Conservation (phyloP, 2,797 vertebrate genomes). For the Mionectes olivaceus region DNA sequence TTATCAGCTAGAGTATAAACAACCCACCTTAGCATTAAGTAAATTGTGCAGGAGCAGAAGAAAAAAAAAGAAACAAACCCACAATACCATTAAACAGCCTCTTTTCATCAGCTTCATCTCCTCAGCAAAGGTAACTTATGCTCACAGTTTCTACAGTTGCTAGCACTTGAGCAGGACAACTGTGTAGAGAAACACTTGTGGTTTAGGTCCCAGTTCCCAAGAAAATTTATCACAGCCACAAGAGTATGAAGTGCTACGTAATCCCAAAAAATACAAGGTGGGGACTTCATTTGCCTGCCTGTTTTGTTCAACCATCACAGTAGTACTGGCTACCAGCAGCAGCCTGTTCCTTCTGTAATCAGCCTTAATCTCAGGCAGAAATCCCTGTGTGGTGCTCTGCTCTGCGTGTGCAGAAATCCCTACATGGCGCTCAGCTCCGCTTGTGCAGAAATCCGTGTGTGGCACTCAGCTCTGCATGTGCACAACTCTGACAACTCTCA, state of each 20-base stretch:
- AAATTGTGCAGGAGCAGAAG: neutral
- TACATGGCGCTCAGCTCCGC: neutral
- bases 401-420: neutral
- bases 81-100: neutral
- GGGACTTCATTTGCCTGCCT: neutral
- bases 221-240: neutral
- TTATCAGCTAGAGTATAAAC: neutral
- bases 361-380: neutral
- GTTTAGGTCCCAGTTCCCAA: neutral
- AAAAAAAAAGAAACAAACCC: no score
- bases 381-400: neutral
- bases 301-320: conserved; percentile 2
- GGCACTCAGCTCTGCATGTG: neutral
- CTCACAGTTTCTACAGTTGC: neutral
- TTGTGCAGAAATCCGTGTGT: neutral
- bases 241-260: neutral
- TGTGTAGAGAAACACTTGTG: neutral
- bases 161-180: neutral
- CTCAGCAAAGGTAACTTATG: neutral
- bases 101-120: neutral
- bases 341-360: neutral
- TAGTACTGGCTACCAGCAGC: neutral
- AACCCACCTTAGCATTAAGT: neutral
- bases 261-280: neutral
- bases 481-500: conserved; percentile 45